Evolutionary conservation across 37 sponge, comb jelly and placozoan genomes (phyloP).

Genomic region (Axinella damicornis): DNA sequence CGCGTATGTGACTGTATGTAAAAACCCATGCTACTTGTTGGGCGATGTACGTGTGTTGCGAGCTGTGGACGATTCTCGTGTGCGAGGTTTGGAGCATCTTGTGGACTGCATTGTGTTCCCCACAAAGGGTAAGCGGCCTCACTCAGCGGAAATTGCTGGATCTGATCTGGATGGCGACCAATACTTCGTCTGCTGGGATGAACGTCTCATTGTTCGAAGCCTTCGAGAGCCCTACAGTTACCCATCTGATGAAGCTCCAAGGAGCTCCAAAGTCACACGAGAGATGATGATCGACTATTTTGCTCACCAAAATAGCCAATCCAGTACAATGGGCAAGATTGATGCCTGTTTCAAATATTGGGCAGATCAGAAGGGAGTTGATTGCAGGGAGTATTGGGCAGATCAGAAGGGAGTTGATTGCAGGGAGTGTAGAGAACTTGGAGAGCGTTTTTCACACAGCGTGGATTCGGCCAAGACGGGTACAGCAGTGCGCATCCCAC

Average conservation of each 20-base stretch:
- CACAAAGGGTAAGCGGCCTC: conserved; percentile 71
- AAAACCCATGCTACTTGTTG: conserved; percentile 81
- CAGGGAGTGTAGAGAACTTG: conserved; percentile 70
- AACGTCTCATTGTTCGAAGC: conserved; percentile 57
- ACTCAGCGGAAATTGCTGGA: conserved; percentile 85
- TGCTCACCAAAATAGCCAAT: conserved; percentile 52
- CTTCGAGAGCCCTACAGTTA: conserved; percentile 66
- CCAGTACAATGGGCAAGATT: conserved; percentile 64
- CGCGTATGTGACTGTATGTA: conserved; percentile 60
- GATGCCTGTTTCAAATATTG: conserved; percentile 72
- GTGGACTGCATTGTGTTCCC: conserved; percentile 90
- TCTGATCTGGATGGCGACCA: conserved; percentile 91
- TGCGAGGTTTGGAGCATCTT: conserved; percentile 53
- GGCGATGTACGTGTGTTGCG: conserved; percentile 78
- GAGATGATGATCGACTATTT: conserved; percentile 64
- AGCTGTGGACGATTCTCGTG: conserved; percentile 44
- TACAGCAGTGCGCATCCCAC: conserved; percentile 44
- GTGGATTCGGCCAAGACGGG: conserved; percentile 87
- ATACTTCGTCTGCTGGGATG: conserved; percentile 87
- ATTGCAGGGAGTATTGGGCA: conserved; percentile 70
- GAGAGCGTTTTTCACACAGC: conserved; percentile 63
- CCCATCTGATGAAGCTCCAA: conserved; percentile 26
- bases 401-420: conserved; percentile 71
- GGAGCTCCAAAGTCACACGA: background rate
- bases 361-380: conserved; percentile 68